phyloP scores from a whole-genome alignment of 2,113 vertebrate species.

The Sterna hirundo region DNA sequence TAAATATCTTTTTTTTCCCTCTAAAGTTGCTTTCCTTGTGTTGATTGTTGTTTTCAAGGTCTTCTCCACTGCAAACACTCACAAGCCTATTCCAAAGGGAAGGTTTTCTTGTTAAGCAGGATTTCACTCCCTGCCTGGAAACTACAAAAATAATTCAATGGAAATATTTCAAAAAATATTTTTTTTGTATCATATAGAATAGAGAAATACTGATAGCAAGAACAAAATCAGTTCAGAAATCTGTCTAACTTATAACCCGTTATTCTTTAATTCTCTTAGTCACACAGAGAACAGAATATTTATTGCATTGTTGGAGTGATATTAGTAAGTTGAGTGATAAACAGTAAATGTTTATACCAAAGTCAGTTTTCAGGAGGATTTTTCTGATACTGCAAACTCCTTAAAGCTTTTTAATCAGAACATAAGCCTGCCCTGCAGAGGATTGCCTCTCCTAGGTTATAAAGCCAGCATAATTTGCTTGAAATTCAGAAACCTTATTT shows the following conservation, averaged over 20 bases:
- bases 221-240: not conserved
- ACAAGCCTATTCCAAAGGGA: not conserved
- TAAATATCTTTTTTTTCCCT: not conserved
- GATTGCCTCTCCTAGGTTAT: not conserved
- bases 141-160: not conserved
- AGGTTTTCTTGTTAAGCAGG: not conserved
- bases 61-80: not conserved
- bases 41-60: not conserved
- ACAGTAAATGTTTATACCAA: not conserved
- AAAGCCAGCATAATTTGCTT: not conserved
- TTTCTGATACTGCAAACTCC: not conserved
- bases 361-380: not conserved
- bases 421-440: not conserved
- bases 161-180: not conserved
- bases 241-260: not conserved
- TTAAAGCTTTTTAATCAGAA: not conserved
- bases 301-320: not conserved
- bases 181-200: not conserved
- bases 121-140: not conserved
- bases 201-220: not conserved
- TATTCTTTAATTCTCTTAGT: not conserved
- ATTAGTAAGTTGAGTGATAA: not conserved
- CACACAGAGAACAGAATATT: not conserved
- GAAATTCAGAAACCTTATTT: not conserved
- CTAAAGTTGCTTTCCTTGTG: not conserved